A percentile compares a stretch with the other conserved stretches of the same genome.
Conservation (phyloP, 2,888 invertebrate species). For the Melikaiella ostensackeni region DNA sequence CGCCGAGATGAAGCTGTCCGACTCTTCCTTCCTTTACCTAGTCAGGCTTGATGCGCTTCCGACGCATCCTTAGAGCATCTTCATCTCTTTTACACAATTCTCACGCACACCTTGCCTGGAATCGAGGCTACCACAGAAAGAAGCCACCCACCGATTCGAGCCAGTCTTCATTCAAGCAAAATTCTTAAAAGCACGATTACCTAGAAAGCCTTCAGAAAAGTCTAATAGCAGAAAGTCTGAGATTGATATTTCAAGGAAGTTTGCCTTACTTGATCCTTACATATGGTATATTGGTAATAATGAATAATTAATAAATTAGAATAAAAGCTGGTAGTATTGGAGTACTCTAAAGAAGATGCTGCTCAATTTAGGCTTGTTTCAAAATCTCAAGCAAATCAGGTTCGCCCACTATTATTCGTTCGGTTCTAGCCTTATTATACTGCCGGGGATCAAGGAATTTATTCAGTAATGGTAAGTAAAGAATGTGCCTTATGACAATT, state of each 20-base stretch:
- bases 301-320: too few relatives aligned
- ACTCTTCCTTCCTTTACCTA: slow-evolving; percentile 47
- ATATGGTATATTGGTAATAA: too few relatives aligned
- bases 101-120: slow-evolving; percentile 64
- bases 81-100: slow-evolving; percentile 62
- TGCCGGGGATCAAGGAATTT: too few relatives aligned
- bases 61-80: slow-evolving; percentile 45
- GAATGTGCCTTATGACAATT: too few relatives aligned
- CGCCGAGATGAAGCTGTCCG: slow-evolving; percentile 74
- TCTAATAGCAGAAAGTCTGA: not conserved
- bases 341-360: too few relatives aligned
- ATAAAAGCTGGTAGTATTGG: too few relatives aligned
- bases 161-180: slow-evolving; percentile 1
- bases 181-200: slow-evolving; percentile 23
- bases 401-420: too few relatives aligned
- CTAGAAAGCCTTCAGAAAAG: slow-evolving; percentile 8
- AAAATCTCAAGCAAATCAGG: too few relatives aligned
- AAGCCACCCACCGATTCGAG: slow-evolving; percentile 47
- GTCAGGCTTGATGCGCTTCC: slow-evolving; percentile 48
- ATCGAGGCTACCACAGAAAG: slow-evolving; percentile 56
- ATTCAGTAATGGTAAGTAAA: too few relatives aligned
- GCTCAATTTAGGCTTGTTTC: too few relatives aligned
- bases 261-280: not conserved
- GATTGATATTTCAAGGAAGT: not conserved
- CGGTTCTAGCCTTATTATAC: too few relatives aligned